Evolutionary conservation across 2,797 vertebrate species (phyloP).

Genomic region (Channallabes apus): DNA sequence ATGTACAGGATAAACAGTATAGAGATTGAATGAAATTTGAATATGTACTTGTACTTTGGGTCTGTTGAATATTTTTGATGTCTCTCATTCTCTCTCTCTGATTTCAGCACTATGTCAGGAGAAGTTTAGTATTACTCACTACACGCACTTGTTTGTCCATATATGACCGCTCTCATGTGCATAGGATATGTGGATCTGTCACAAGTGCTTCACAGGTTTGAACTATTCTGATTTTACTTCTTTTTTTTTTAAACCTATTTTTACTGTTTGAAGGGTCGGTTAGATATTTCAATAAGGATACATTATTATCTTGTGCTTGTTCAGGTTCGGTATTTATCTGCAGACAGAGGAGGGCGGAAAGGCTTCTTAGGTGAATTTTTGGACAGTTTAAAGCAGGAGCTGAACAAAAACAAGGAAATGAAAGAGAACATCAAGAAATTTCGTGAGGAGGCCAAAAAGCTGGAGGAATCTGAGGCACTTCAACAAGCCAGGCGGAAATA

Average conservation of each 20-base stretch:
- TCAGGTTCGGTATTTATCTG: constrained; percentile 69
- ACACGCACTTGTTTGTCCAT: constrained; percentile 67
- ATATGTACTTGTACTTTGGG: background rate
- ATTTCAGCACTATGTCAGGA: constrained; percentile 69
- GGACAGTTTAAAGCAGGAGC: constrained; percentile 90
- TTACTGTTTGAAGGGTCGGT: background rate
- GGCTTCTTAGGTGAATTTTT: constrained; percentile 91
- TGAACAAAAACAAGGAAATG: constrained; percentile 96
- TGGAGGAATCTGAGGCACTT: constrained; percentile 92
- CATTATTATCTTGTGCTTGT: constrained; percentile 1
- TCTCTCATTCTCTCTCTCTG: background rate
- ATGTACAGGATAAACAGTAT: no score
- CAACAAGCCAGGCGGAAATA: constrained; percentile 93
- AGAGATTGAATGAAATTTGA: no score
- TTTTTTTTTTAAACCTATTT: background rate
- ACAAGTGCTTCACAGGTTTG: constrained; percentile 68
- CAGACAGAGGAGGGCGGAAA: constrained; percentile 75
- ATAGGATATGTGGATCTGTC: constrained; percentile 64
- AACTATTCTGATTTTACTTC: no score
- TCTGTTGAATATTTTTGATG: background rate
- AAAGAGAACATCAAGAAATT: constrained; percentile 95
- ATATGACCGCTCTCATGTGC: constrained; percentile 62
- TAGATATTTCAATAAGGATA: background rate
- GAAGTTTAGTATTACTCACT: constrained; percentile 67
- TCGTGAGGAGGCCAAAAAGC: constrained; percentile 88